Percentiles rank a stretch among this genome's conserved stretches.
Evolutionary conservation across 1,140 invertebrate genomes (phyloP).

Genomic region (Nebria ingens): DNA sequence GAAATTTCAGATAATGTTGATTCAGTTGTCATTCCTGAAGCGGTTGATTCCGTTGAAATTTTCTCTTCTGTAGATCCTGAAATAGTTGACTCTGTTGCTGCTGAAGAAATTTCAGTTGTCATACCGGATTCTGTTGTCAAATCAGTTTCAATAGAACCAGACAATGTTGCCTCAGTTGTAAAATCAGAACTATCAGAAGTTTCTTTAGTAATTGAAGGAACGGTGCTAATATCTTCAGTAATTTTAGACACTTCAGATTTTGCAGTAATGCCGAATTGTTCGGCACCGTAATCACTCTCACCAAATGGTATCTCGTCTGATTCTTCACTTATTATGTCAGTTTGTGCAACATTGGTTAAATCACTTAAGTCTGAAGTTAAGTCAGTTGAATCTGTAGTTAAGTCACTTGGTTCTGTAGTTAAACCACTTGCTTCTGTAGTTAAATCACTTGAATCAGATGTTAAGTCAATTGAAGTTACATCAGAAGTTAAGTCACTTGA

Average conservation of each 20-base stretch:
- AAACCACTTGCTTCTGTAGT: constrained; percentile 11
- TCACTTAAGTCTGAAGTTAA: constrained; percentile 16
- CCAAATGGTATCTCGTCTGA: too few relatives aligned
- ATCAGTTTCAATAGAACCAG: background rate
- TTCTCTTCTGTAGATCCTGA: background rate
- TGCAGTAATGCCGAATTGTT: too few relatives aligned
- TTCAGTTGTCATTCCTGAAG: constrained; percentile 4
- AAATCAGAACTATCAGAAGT: constrained; percentile 11
- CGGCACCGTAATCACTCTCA: too few relatives aligned
- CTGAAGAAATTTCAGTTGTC: background rate
- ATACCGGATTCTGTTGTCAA: background rate
- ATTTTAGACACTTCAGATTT: too few relatives aligned
- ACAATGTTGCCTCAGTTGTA: background rate
- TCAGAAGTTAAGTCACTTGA: constrained; percentile 17
- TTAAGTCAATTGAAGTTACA: constrained; percentile 15
- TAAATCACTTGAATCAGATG: constrained; percentile 9
- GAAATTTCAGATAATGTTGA: constrained; percentile 13
- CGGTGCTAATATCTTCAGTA: constrained; percentile 14
- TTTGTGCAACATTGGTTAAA: constrained; percentile 10
- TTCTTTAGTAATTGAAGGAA: constrained; percentile 12
- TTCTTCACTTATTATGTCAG: constrained; percentile 14
- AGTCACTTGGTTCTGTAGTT: constrained; percentile 14
- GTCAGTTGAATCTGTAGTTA: constrained; percentile 12
- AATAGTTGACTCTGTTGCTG: constrained; percentile 1
- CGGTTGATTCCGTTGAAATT: background rate